Evolutionary conservation across 2,113 vertebrate genomes (phyloP), one percentile per base, ranked within the genome.

Genomic region (Indri indri): DNA sequence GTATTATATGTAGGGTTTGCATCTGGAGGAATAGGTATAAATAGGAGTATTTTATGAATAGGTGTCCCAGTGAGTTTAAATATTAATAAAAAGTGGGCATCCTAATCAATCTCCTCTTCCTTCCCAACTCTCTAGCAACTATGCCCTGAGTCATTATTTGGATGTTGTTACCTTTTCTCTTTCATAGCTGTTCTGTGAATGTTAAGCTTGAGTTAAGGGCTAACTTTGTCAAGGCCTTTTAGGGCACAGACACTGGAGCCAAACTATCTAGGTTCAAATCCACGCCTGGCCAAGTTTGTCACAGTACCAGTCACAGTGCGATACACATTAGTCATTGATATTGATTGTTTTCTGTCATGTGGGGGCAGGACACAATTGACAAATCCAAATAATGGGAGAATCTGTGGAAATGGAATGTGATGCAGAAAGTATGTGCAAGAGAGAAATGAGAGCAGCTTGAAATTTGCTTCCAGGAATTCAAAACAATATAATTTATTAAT

Each of bases 401-500:
- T 59, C 47, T 66, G 1, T 79, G 45, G 63, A 5, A 90, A 50
- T 34, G 8, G 20, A 59, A 68, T 37, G 50, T 80, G 11, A 63
- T 57, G 37, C 17, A 30, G 27, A 57, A 90, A 61, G 37, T 47
- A 3, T 86, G 6, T 79, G 4, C 85, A 50, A 59, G n/a, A 96
- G 65, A 66, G 45, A 96, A 94, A 8, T 70, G 45, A 54, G 40
- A 91, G 16, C n/a, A 90, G 14, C 6, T 93, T 22, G 42, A 88
- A 59, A 73, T 79, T 86, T 86, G 47, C 42, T 91, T 95, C 76
- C 52, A 76, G 63, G 45, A 96, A 61, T 94, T 96, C 14, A 86
- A 79, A 94, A 90, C 40, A 92, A 88, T 23, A n/a, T 27, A 73
- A 45, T 96, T 85, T 95, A 96, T 97, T 97, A 77, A 80, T 34